Evolutionary conservation across 2,113 vertebrate species (phyloP).

Genomic region (Tragelaphus strepsiceros): DNA sequence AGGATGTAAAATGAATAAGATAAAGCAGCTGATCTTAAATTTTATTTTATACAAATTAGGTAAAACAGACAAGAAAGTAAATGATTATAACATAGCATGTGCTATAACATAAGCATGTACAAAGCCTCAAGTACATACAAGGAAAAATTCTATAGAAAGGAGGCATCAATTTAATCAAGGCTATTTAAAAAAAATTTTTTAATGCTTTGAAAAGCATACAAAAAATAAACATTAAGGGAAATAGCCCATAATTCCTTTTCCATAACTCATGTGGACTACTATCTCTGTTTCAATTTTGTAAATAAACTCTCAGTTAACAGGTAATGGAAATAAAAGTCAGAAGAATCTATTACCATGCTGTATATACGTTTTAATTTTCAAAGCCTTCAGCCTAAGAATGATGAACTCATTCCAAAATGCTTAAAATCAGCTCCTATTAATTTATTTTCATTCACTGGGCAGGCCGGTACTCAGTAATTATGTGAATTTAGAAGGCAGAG

Average conservation of each 20-base stretch:
- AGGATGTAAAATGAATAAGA: background rate
- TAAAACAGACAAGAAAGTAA: background rate
- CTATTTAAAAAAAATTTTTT: background rate
- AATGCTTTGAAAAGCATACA: background rate
- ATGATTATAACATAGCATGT: background rate
- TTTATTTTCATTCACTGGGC: slow-evolving; percentile 1
- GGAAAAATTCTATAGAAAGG: background rate
- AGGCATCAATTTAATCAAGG: background rate
- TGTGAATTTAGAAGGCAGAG: background rate
- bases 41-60: background rate
- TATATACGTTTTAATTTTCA: background rate
- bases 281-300: background rate
- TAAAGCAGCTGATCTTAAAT: background rate
- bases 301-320: slow-evolving; percentile 1
- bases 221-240: background rate
- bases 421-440: slow-evolving; percentile 11
- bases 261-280: background rate
- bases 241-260: background rate
- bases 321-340: background rate
- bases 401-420: slow-evolving; percentile 5
- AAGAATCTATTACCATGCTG: background rate
- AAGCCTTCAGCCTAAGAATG: background rate
- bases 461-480: background rate
- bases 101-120: background rate
- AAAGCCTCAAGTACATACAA: background rate